A percentile compares a stretch with the other conserved stretches of the same genome.
These are phyloP conservation scores for Sebastes baramenuke DNA, from an alignment of 2,797 vertebrate species.

Conservation along the genomic window DNA sequence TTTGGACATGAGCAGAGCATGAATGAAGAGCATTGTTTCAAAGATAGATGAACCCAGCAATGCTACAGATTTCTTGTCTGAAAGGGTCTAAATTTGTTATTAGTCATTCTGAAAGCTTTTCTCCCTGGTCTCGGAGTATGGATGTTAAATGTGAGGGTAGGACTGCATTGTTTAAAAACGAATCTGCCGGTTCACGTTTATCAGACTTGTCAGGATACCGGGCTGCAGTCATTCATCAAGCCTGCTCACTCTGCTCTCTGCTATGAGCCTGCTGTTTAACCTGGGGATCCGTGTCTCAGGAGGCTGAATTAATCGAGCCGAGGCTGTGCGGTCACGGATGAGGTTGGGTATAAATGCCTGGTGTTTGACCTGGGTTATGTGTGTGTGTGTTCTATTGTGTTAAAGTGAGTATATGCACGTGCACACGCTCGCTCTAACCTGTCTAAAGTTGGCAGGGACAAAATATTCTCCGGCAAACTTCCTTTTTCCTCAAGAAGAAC, in stretches of 20 bases:
- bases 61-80: conserved; percentile 49
- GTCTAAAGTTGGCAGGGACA: conserved; percentile 46
- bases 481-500: conserved; percentile 62
- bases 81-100: conserved; percentile 52
- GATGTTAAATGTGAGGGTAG: conserved; percentile 65
- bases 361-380: conserved; percentile 53
- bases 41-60: conserved; percentile 42
- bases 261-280: conserved; percentile 66
- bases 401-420: conserved; percentile 1
- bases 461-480: conserved; percentile 63
- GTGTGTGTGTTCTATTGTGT: conserved; percentile 36
- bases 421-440: conserved; percentile 21
- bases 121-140: conserved; percentile 44
- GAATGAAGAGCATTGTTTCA: conserved; percentile 49
- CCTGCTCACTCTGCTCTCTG: conserved; percentile 51
- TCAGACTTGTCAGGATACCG: conserved; percentile 66
- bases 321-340: conserved; percentile 62
- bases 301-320: conserved; percentile 68
- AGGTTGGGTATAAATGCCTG: conserved; percentile 60
- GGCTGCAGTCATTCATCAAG: conserved; percentile 70
- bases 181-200: conserved; percentile 71
- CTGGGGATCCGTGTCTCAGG: conserved; percentile 66
- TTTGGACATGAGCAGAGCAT: conserved; percentile 15
- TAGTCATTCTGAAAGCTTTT: conserved; percentile 61
- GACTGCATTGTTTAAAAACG: conserved; percentile 72